Evolutionary conservation across 2,888 invertebrate genomes (phyloP).

Genomic region (Campoletis raptor): DNA sequence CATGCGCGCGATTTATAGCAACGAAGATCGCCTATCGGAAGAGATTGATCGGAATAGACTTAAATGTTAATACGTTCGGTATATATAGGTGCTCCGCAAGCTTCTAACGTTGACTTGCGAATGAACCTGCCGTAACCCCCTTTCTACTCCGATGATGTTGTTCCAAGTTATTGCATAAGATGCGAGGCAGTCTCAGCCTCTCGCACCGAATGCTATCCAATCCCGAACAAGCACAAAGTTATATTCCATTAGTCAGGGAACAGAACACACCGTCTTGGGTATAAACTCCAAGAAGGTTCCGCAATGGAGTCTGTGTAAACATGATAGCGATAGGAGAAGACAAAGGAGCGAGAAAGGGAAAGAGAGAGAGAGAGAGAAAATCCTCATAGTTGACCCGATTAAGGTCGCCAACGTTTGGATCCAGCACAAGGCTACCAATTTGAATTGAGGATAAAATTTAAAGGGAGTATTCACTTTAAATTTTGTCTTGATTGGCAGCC

Average conservation of each 20-base stretch:
- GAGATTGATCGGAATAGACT: neutral
- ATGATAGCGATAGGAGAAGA: slow-evolving; percentile 29
- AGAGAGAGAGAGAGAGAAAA: neutral
- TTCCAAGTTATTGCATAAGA: slow-evolving; percentile 36
- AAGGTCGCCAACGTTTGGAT: neutral
- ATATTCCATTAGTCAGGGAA: slow-evolving; percentile 61
- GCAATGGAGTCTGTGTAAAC: slow-evolving; percentile 15
- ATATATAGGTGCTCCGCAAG: neutral
- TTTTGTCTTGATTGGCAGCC: neutral
- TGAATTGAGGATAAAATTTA: no score
- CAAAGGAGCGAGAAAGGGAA: neutral
- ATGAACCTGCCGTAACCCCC: slow-evolving; percentile 1
- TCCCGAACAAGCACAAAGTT: slow-evolving; percentile 33
- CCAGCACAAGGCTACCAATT: neutral
- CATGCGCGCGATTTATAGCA: neutral
- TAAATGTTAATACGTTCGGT: slow-evolving; percentile 7
- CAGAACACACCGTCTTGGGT: slow-evolving; percentile 24
- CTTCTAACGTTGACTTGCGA: slow-evolving; percentile 6
- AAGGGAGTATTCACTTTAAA: no score
- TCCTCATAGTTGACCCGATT: slow-evolving; percentile 1
- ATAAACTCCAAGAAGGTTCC: slow-evolving; percentile 29
- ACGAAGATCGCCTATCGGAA: slow-evolving; percentile 1
- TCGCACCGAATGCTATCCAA: slow-evolving; percentile 5
- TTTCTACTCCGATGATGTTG: slow-evolving; percentile 3
- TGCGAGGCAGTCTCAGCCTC: slow-evolving; percentile 25